phyloP scores from a whole-genome alignment of 2,113 vertebrate genomes.

The Dolichotis patagonum region DNA sequence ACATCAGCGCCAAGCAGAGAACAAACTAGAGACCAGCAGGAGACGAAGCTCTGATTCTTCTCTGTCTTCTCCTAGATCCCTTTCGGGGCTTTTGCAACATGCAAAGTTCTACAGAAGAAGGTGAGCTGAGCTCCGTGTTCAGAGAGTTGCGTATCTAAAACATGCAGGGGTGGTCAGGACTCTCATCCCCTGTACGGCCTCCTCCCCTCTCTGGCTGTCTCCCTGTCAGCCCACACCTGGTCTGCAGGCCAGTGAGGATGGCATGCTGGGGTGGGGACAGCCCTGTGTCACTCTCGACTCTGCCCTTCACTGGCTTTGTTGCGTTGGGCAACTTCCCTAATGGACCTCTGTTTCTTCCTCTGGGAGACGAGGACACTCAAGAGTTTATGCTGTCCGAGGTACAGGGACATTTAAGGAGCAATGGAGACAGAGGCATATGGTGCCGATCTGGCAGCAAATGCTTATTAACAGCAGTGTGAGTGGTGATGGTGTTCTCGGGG shows the following conservation, averaged over 20 bases:
- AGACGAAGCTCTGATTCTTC: background rate
- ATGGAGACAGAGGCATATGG: no score
- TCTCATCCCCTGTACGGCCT: background rate
- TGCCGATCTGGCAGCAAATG: background rate
- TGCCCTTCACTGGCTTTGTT: background rate
- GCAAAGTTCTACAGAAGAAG: slow-evolving; percentile 97
- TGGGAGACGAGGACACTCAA: background rate
- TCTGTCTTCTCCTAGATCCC: slow-evolving; percentile 89
- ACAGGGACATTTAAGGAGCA: background rate
- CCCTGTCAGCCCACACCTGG: background rate
- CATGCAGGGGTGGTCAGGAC: background rate
- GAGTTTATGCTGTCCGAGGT: background rate
- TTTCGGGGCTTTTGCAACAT: slow-evolving; percentile 92
- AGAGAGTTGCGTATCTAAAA: background rate
- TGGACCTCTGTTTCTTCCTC: background rate
- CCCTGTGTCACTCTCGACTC: background rate
- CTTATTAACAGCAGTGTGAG: background rate
- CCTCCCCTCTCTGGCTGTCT: background rate
- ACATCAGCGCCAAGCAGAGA: background rate
- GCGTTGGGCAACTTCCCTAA: slow-evolving; percentile 30
- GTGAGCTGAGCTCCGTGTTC: slow-evolving; percentile 81
- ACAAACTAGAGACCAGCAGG: background rate
- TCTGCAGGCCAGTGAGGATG: background rate
- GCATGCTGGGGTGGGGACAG: background rate
- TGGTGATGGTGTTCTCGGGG: background rate